Evolutionary conservation across 2,888 invertebrate species (phyloP), one percentile per base, ranked within the genome.

Genomic region (Drosophila emarginata): DNA sequence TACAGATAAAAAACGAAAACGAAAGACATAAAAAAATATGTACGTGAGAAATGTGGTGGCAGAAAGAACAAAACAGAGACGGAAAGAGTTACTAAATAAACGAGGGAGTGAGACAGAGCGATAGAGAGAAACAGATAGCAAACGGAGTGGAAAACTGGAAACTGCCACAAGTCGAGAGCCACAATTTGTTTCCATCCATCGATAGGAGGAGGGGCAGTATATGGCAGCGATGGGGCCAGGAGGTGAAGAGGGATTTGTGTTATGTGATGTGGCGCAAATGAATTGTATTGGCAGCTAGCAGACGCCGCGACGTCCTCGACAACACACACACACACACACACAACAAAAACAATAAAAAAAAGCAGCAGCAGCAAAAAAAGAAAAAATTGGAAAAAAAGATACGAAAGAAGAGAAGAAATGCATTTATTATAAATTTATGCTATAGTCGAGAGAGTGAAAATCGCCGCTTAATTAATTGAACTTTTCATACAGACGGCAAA

Each of bases 251-350:
- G 6, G 53, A 39, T 57, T 53, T 61, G 45, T 64, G 68, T 60
- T 53, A 66, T 54, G 68, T 80, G 76, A 74, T 82, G 70, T 76
- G 83, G 81, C 76, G 87, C 72, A 85, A 88, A 86, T 82, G 84
- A 86, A 88, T 86, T 86, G 84, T 72, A 74, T 86, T 83, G 84
- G 79, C 81, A 86, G 78, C 74, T 73, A 78, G 83, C 82, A 82
- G 83, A 77, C 79, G 75, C 62, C 59, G 63, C 51, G 69, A 73
- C 74, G 74, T 73, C 61, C 60, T 52, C 23, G 26, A 40, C 11
- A 50, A n/a, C 36, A 7, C 37, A 36, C 36, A 3, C 5, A 54
- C 21, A 37, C 4, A 40, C 61, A 70, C 45, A 63, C 23, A 67
- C 45, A 28, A 45, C 21, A 26, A 59, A 52, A 53, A 9, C 32